These are phyloP conservation scores for Falcunculus frontatus DNA, from an alignment of 2,113 vertebrate genomes.

Conservation along the genomic window DNA sequence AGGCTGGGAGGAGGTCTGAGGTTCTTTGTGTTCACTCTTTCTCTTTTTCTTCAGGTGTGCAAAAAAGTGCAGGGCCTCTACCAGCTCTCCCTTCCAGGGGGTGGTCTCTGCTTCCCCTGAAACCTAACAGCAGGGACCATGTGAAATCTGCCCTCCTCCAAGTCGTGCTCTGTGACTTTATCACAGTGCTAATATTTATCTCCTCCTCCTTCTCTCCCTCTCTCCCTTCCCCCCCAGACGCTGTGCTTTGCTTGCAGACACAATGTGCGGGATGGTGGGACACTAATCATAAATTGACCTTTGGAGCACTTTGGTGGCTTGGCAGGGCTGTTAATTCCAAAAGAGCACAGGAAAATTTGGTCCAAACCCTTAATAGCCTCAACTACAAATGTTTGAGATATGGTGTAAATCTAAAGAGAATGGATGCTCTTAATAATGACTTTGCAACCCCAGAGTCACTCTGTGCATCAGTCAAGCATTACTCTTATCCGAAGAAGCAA, in stretches of 20 bases:
- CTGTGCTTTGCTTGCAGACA: neutral
- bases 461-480: neutral
- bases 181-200: conserved; percentile 14
- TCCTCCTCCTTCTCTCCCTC: neutral
- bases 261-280: neutral
- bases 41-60: neutral
- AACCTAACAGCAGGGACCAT: neutral
- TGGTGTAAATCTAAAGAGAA: neutral
- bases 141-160: neutral
- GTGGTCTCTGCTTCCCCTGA: neutral
- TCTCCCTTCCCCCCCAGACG: neutral
- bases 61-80: neutral
- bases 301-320: conserved; percentile 13
- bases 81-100: neutral
- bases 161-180: neutral
- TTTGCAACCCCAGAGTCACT: neutral
- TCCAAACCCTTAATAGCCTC: neutral
- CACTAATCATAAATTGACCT: conserved; percentile 32
- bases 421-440: neutral
- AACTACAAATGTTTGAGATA: neutral
- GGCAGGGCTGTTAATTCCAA: neutral
- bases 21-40: neutral
- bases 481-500: neutral
- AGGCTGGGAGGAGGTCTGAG: neutral
- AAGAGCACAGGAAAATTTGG: neutral